Evolutionary conservation across 2,888 invertebrate genomes (phyloP).

Genomic region (Noctua comes): DNA sequence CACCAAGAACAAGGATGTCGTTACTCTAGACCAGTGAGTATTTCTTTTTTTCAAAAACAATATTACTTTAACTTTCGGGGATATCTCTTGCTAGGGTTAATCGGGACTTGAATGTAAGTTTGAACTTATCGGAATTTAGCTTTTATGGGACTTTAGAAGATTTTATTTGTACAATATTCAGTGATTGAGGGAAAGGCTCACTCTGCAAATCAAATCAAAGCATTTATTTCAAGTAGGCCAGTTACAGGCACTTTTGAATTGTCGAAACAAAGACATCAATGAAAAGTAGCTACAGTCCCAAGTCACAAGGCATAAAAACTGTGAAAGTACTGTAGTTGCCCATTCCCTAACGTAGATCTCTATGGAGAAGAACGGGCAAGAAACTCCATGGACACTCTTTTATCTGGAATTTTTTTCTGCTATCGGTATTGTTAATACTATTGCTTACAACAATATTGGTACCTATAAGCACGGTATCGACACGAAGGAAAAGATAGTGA

Average conservation of each 20-base stretch:
- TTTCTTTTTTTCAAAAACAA: slow-evolving; percentile 39
- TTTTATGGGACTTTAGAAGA: slow-evolving; percentile 12
- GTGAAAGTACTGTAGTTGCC: too few relatives aligned
- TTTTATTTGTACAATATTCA: slow-evolving; percentile 29
- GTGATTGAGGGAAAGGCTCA: slow-evolving; percentile 36
- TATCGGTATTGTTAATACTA: slow-evolving; percentile 10
- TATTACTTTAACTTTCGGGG: slow-evolving; percentile 29
- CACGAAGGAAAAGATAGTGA: slow-evolving; percentile 22
- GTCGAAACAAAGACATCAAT: too few relatives aligned
- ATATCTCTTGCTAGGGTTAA: slow-evolving; percentile 24
- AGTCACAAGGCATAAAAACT: too few relatives aligned
- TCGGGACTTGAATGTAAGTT: slow-evolving; percentile 21
- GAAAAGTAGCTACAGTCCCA: too few relatives aligned
- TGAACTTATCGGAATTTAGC: slow-evolving; percentile 35
- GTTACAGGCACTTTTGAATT: too few relatives aligned
- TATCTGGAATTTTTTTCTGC: too few relatives aligned
- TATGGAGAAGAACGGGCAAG: too few relatives aligned
- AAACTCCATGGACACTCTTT: too few relatives aligned
- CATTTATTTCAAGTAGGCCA: too few relatives aligned
- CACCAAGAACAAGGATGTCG: slow-evolving; percentile 96
- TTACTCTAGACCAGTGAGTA: slow-evolving; percentile 99
- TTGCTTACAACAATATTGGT: slow-evolving; percentile 5
- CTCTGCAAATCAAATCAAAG: too few relatives aligned
- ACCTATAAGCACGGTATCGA: neutral
- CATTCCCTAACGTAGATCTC: too few relatives aligned